Evolutionary conservation across 2,113 vertebrate genomes (phyloP), one percentile per base, ranked within the genome.

Genomic region (Motacilla alba): DNA sequence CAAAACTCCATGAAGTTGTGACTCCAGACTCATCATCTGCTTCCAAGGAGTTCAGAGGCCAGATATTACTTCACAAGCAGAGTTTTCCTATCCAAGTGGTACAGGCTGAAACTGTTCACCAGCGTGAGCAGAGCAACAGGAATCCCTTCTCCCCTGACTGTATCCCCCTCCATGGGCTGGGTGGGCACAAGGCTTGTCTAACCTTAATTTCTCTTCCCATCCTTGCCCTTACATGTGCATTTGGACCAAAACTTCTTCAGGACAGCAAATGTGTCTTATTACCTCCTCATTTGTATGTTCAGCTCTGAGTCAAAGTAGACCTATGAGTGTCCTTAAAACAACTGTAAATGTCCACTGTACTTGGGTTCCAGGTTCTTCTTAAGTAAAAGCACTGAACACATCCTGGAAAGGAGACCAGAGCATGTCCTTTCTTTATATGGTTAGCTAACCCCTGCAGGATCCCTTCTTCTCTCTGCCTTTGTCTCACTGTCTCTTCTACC

Each of bases 251-350:
- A 20, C 19, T 15, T 77, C 28, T 73, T 67, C 56, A 78, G 43
- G n/a, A 44, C 17, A 78, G 33, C 18, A n/a, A 72, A 64, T 18
- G 6, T 15, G 10, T 77, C 30, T 55, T n/a, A 31, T 22, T 78
- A 28, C 4, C 22, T 43, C 10, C 33, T 47, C 0, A 0, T 28
- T 15, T 27, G 5, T 11, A 12, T 5, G 0, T 26, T 44, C 41
- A 85, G 11, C 20, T 75, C 43, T n/a, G 49, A 82, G 59, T 27
- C 43, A 69, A 64, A 26, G 23, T 16, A 62, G 83, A 33, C 6
- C 5, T 44, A 3, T 23, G 35, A 46, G 17, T 16, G 15, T 63
- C 35, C 27, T 46, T 66, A 16, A 24, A 52, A 33, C 15, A 70
- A 49, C 26, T 82, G 19, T 53, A 53, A 28, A 53, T 55, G 55